phyloP scores from a whole-genome alignment of 2,888 invertebrate genomes.

The Geotrupes spiniger region DNA sequence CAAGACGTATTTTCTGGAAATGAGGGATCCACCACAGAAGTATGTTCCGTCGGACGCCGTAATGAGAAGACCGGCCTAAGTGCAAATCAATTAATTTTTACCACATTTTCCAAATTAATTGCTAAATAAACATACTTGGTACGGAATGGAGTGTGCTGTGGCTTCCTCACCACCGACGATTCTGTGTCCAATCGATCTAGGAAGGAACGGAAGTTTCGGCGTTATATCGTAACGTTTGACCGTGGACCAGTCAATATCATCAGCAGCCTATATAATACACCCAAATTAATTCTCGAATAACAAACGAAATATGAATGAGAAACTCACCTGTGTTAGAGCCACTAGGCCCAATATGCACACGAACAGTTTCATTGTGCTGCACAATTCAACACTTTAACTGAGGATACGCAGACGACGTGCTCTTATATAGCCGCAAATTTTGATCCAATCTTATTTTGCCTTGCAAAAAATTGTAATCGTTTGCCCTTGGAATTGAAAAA shows the following conservation, averaged over 20 bases:
- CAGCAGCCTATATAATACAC: not conserved
- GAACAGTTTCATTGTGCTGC: no score
- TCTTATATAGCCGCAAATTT: no score
- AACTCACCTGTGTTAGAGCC: no score
- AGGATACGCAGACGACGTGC: no score
- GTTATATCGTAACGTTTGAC: not conserved
- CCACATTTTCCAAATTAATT: no score
- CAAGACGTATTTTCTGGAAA: constrained; percentile 51
- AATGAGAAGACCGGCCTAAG: constrained; percentile 23
- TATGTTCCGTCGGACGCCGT: constrained; percentile 40
- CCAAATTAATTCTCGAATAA: not conserved
- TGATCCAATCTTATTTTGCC: no score
- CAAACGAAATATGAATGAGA: not conserved
- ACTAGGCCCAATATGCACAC: no score
- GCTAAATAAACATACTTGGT: no score
- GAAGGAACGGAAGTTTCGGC: not conserved
- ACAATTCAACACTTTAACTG: no score
- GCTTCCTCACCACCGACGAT: constrained; percentile 32
- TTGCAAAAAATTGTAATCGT: no score
- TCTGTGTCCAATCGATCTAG: not conserved
- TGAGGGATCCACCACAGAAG: constrained; percentile 55
- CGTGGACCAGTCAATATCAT: not conserved
- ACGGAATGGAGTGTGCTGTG: constrained; percentile 28
- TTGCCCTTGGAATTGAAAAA: no score
- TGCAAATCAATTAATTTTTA: not conserved